phyloP scores from a whole-genome alignment of 1,140 invertebrate species.

The Antheraea pernyi region DNA sequence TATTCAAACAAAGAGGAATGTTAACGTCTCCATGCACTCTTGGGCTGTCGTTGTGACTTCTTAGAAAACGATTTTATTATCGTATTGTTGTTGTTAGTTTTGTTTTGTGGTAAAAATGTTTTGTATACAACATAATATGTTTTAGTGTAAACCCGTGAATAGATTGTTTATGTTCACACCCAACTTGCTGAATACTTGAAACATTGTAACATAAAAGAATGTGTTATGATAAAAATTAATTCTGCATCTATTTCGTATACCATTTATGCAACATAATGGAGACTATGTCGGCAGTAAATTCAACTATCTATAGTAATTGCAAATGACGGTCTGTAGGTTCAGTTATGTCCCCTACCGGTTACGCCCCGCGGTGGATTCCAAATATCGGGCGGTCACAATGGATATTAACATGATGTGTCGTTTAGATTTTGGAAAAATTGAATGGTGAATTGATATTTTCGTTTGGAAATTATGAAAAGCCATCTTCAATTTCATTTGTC shows the following conservation, averaged over 20 bases:
- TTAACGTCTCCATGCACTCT: not conserved
- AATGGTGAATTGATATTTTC: too few relatives aligned
- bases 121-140: not conserved
- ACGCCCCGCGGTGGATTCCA: conserved; percentile 16
- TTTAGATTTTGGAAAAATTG: too few relatives aligned
- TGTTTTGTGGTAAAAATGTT: not conserved
- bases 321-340: conserved; percentile 50
- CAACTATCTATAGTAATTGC: conserved; percentile 41
- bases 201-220: too few relatives aligned
- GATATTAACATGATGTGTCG: too few relatives aligned
- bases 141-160: not conserved
- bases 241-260: too few relatives aligned
- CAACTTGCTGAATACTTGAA: not conserved
- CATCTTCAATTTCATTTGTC: too few relatives aligned
- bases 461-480: too few relatives aligned
- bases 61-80: conserved; percentile 27
- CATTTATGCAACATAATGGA: not conserved
- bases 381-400: too few relatives aligned
- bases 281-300: not conserved
- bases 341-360: conserved; percentile 36
- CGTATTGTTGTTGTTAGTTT: not conserved
- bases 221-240: too few relatives aligned
- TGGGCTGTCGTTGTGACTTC: conserved; percentile 36
- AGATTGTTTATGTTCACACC: not conserved
- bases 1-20: conserved; percentile 17